These are phyloP conservation scores for Poecilobothrus nobilitatus DNA, from an alignment of 2,888 invertebrate genomes.

Conservation along the genomic window DNA sequence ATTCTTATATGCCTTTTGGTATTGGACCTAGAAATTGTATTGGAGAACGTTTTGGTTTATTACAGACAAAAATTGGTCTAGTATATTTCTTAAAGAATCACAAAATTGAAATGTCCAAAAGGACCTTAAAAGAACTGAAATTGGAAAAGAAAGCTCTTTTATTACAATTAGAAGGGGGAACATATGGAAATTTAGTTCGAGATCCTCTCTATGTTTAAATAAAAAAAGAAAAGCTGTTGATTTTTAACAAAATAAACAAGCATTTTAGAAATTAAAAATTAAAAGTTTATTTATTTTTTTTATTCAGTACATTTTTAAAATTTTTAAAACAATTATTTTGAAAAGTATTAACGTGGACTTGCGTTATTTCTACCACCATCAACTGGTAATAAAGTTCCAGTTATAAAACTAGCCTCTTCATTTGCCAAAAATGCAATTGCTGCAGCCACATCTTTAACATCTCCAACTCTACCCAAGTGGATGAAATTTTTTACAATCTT, in stretches of 20 bases:
- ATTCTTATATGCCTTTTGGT: constrained; percentile 38
- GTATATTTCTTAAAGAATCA: constrained; percentile 38
- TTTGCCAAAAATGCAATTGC: constrained; percentile 85
- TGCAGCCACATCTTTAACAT: constrained; percentile 73
- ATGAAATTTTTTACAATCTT: constrained; percentile 74
- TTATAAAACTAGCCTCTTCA: constrained; percentile 59
- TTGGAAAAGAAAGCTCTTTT: constrained; percentile 36
- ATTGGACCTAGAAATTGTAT: constrained; percentile 39
- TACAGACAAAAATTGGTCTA: constrained; percentile 37
- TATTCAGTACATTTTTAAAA: too few relatives aligned
- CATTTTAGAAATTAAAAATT: too few relatives aligned
- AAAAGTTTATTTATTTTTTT: too few relatives aligned
- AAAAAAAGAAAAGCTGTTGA: too few relatives aligned
- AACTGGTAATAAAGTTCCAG: constrained; percentile 61
- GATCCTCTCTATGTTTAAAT: constrained; percentile 26
- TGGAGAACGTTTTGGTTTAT: constrained; percentile 37
- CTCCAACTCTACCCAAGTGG: constrained; percentile 80
- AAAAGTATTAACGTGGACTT: constrained; percentile 53
- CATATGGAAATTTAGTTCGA: constrained; percentile 32
- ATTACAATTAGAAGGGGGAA: constrained; percentile 30
- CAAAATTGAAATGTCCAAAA: constrained; percentile 28
- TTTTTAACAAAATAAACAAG: too few relatives aligned
- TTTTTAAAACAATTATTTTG: neutral
- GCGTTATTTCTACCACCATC: constrained; percentile 56
- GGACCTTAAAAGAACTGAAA: constrained; percentile 28